Base-by-base conservation (phyloP, 1,140 invertebrate genomes). In the Drosophila aff. region DNA sequence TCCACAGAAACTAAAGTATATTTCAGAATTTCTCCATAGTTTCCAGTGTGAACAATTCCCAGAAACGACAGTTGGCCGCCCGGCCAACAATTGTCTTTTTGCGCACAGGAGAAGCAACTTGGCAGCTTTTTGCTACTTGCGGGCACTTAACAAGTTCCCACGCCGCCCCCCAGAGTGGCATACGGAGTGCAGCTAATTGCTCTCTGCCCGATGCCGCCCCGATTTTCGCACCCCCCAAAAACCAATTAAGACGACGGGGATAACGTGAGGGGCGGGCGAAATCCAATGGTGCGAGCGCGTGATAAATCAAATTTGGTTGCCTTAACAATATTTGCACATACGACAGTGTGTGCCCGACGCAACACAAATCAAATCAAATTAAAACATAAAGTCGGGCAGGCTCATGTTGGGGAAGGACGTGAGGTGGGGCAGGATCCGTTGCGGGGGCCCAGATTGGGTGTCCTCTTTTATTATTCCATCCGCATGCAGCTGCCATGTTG, bases 301-400 rank as follows among this genome's bases (percentile, higher is more conserved):
- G 79, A 90, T 90, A 90, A 90, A 90, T 90, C 81, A 90, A 90
- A 90, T 90, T 90, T 90, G 82, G 81, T 90, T 90, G 85, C 85
- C 78, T 89, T 85, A 89, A 89, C 85, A 81, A 81, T 89, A 89
- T 89, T 89, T 90, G 81, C 85, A 81, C 83, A 87, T 87, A 82
- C 87, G 74, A 79, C 80, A 82, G 47, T 63, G 81, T 78, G 76
- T 76, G 76, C 82, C 76, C 67, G 86, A 83, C 89, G 81, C 85
- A 91, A 86, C 90, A 92, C 90, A 91, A 91, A 91, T 91, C 90
- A 91, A 91, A 91, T 91, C 90, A 91, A 91, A 91, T 91, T 91
- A 91, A 91, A 91, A 91, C 90, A 91, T 91, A 90, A 90, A 90
- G 79, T 68, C 74, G 46, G 57, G 57, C 75, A 23, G 55, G 59